phyloP scores from a whole-genome alignment of 2,888 invertebrate species.

The Matsumyia berberina region DNA sequence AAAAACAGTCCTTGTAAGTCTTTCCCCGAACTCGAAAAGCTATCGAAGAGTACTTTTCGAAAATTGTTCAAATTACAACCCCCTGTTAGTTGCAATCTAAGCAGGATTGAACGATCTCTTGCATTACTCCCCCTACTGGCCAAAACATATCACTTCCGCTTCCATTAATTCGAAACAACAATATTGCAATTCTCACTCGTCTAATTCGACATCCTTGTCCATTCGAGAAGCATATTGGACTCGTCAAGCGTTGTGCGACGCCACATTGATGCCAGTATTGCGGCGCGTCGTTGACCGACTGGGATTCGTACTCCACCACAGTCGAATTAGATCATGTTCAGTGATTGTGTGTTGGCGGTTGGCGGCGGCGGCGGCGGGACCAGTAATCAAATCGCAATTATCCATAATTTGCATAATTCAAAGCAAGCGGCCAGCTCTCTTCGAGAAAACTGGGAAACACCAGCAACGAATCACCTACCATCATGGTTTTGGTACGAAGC shows the following conservation, averaged over 20 bases:
- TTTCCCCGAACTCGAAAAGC: no score
- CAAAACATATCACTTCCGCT: constrained; percentile 40
- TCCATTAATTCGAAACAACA: constrained; percentile 26
- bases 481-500: not conserved
- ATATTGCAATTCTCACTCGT: constrained; percentile 33
- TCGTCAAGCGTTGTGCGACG: constrained; percentile 8
- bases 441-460: constrained; percentile 7
- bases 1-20: no score
- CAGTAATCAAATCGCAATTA: constrained; percentile 69
- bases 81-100: no score
- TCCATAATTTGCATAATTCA: constrained; percentile 75
- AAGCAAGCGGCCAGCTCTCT: constrained; percentile 48
- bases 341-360: constrained; percentile 62
- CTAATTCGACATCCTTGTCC: constrained; percentile 13
- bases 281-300: constrained; percentile 40
- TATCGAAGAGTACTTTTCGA: no score
- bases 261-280: not conserved
- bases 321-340: constrained; percentile 68
- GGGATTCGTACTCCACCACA: constrained; percentile 29
- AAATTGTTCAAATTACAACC: no score
- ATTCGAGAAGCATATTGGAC: constrained; percentile 30
- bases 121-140: not conserved
- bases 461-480: constrained; percentile 8
- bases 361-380: constrained; percentile 20
- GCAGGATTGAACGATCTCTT: constrained; percentile 8